These are phyloP conservation scores for Orchesella cincta DNA, from an alignment of 1,140 invertebrate species.

Conservation along the genomic window DNA sequence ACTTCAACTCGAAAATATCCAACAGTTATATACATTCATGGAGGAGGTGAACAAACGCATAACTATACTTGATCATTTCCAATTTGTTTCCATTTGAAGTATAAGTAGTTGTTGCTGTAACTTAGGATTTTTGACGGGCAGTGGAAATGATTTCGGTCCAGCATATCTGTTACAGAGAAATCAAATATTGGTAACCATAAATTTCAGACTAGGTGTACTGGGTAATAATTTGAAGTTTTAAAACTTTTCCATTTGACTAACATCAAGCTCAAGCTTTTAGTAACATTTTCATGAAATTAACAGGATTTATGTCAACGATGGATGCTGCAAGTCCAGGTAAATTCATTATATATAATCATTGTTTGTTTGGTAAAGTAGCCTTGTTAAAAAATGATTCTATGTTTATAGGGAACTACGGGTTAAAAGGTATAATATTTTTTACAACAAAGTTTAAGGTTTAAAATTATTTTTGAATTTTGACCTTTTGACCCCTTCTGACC, in stretches of 20 bases:
- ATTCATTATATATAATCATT: constrained; percentile 70
- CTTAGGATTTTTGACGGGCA: background rate
- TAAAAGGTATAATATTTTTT: too few relatives aligned
- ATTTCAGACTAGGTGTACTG: constrained; percentile 91
- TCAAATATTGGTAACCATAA: constrained; percentile 92
- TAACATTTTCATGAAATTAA: background rate
- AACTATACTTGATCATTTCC: too few relatives aligned
- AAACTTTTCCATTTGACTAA: background rate
- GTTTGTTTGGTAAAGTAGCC: too few relatives aligned
- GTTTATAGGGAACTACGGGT: background rate
- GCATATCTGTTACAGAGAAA: constrained; percentile 55
- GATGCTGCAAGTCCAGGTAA: constrained; percentile 91
- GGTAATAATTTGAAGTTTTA: constrained; percentile 53
- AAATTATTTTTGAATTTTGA: too few relatives aligned
- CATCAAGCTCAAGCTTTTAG: too few relatives aligned
- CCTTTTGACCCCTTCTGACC: too few relatives aligned
- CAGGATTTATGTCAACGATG: constrained; percentile 81
- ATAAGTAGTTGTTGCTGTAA: background rate
- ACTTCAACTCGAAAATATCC: constrained; percentile 1
- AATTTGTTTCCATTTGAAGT: too few relatives aligned
- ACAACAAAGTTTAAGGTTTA: too few relatives aligned
- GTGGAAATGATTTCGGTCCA: background rate
- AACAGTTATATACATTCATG: constrained; percentile 24
- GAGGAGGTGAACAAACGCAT: too few relatives aligned
- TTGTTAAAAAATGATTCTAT: too few relatives aligned